phyloP scores from a whole-genome alignment of 2,113 vertebrate genomes.

The Lycaon pictus region DNA sequence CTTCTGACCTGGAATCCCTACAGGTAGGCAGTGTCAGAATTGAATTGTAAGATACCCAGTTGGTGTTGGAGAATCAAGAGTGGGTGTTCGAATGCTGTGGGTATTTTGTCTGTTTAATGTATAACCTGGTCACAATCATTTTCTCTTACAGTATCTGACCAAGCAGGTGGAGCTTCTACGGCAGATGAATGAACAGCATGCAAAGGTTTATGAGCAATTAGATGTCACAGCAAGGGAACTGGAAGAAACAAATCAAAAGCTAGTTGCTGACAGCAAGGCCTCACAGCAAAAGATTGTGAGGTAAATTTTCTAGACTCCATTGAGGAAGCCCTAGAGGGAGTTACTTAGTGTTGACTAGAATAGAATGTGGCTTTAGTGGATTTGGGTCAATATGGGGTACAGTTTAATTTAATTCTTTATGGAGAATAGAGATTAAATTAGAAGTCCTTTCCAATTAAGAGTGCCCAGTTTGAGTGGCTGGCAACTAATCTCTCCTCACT shows the following conservation, averaged over 20 bases:
- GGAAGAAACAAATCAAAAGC: slow-evolving; percentile 94
- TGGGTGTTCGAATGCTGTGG: not conserved
- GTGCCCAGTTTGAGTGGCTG: not conserved
- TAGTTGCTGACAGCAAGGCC: slow-evolving; percentile 91
- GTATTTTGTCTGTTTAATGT: not conserved
- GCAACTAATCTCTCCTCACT: slow-evolving; percentile 25
- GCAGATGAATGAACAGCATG: slow-evolving; percentile 97
- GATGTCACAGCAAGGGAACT: slow-evolving; percentile 94
- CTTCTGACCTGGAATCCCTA: not conserved
- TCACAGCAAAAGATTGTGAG: slow-evolving; percentile 94
- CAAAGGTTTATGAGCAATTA: slow-evolving; percentile 97
- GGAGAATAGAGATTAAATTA: not conserved
- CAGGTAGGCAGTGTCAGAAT: not conserved
- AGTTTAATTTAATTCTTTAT: not conserved
- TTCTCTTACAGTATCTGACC: slow-evolving; percentile 92
- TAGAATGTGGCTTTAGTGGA: not conserved
- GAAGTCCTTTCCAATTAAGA: slow-evolving; percentile 55
- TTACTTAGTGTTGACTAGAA: not conserved
- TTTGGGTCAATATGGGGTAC: not conserved
- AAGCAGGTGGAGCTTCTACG: slow-evolving; percentile 96
- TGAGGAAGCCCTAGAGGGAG: not conserved
- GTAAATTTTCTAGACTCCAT: slow-evolving; percentile 80
- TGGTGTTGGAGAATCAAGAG: not conserved
- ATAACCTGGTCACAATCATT: not conserved
- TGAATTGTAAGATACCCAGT: not conserved